A percentile compares a stretch with the other conserved stretches of the same genome.
These are phyloP conservation scores for Metaphire vulgaris DNA, from an alignment of 1,140 invertebrate genomes.

Conservation along the genomic window DNA sequence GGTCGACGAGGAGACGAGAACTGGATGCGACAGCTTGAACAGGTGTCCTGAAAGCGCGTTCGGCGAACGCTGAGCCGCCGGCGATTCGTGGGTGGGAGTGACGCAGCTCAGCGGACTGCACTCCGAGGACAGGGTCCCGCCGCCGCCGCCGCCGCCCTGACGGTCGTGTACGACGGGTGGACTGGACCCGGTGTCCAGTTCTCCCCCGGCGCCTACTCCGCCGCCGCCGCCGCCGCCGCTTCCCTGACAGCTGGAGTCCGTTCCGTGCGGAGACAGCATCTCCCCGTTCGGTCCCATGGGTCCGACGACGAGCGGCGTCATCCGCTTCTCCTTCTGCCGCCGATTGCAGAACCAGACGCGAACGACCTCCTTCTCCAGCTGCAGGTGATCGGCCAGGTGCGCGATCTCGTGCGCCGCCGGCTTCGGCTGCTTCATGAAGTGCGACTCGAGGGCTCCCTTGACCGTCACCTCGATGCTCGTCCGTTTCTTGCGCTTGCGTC, in stretches of 20 bases:
- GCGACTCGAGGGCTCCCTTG: slow-evolving; percentile 92
- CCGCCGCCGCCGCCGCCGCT: not conserved
- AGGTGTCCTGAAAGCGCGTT: not conserved
- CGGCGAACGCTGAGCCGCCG: not conserved
- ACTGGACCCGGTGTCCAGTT: not conserved
- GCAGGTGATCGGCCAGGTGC: slow-evolving; percentile 81
- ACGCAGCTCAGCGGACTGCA: not conserved
- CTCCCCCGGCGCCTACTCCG: too few species aligned
- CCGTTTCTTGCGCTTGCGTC: slow-evolving; percentile 95
- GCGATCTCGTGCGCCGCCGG: slow-evolving; percentile 97
- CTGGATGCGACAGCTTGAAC: not conserved
- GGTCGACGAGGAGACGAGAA: not conserved
- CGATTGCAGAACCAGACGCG: slow-evolving; percentile 94
- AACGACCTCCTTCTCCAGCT: slow-evolving; percentile 94
- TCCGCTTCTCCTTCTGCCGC: slow-evolving; percentile 93
- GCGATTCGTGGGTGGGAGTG: not conserved
- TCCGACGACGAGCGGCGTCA: slow-evolving; percentile 27
- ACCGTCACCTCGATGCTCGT: slow-evolving; percentile 98
- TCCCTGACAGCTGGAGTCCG: not conserved
- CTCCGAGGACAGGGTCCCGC: not conserved
- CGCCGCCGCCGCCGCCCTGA: too few species aligned
- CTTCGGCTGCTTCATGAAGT: slow-evolving; percentile 98
- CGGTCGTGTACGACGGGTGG: not conserved
- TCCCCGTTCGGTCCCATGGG: not conserved
- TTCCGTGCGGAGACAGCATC: not conserved